Evolutionary conservation across 2,113 vertebrate genomes (phyloP).

Genomic region (Hippocampus zosterae): DNA sequence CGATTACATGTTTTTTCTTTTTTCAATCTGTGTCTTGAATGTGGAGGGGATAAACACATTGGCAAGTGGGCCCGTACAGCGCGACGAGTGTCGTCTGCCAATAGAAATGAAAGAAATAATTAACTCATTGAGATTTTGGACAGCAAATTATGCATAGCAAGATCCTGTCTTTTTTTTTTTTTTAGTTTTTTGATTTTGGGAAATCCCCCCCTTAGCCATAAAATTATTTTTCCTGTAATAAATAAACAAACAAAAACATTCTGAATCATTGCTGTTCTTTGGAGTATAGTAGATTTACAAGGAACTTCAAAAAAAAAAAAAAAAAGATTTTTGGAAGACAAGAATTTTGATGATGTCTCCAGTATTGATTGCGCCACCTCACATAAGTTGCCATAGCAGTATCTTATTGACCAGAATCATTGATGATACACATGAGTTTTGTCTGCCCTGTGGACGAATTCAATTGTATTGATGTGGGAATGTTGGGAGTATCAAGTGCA

Average conservation of each 20-base stretch:
- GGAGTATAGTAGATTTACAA: slow-evolving; percentile 3
- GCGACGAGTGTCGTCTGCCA: slow-evolving; percentile 27
- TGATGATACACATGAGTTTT: slow-evolving; percentile 48
- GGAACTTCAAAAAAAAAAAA: not conserved
- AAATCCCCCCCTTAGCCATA: slow-evolving; percentile 54
- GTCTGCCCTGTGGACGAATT: slow-evolving; percentile 54
- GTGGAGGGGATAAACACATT: no score
- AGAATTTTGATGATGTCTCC: slow-evolving; percentile 30
- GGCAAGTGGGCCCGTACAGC: no score
- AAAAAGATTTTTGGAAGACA: slow-evolving; percentile 14
- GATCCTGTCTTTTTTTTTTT: slow-evolving; percentile 26
- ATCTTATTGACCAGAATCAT: slow-evolving; percentile 52
- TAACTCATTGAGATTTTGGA: slow-evolving; percentile 59
- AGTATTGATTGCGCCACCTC: slow-evolving; percentile 50
- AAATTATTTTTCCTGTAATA: slow-evolving; percentile 41
- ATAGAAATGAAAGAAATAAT: slow-evolving; percentile 50
- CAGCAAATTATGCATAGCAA: slow-evolving; percentile 51
- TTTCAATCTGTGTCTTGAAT: no score
- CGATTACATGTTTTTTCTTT: no score
- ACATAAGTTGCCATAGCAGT: slow-evolving; percentile 59
- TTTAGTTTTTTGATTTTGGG: slow-evolving; percentile 21
- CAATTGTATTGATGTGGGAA: slow-evolving; percentile 52
- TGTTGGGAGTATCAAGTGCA: slow-evolving; percentile 45
- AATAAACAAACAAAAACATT: slow-evolving; percentile 20
- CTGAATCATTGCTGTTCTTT: slow-evolving; percentile 9